These are phyloP conservation scores for Hirundichthys speculiger DNA, from an alignment of 2,113 vertebrate genomes.

Conservation along the genomic window DNA sequence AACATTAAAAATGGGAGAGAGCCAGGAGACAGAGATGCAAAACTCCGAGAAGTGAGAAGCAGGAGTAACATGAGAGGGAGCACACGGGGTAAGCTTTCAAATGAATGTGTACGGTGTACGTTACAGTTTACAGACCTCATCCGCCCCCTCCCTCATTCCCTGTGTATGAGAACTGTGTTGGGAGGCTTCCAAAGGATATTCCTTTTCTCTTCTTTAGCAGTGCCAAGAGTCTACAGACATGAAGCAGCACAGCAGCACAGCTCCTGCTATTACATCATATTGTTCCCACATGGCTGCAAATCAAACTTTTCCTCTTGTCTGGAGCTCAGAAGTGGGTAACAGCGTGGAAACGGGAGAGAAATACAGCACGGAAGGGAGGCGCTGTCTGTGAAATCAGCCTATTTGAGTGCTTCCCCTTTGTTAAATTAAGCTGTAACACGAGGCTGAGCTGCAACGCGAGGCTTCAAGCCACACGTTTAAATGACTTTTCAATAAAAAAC, in stretches of 20 bases:
- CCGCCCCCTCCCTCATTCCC: constrained; percentile 2
- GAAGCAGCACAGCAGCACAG: constrained; percentile 58
- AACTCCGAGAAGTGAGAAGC: neutral
- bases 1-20: neutral
- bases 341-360: constrained; percentile 16
- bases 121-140: constrained; percentile 42
- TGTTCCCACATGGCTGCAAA: constrained; percentile 43
- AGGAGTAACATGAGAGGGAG: constrained; percentile 30
- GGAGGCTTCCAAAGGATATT: constrained; percentile 63
- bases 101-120: constrained; percentile 52
- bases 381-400: constrained; percentile 19
- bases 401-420: constrained; percentile 16
- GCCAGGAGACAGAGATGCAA: constrained; percentile 3
- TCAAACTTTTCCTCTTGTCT: constrained; percentile 47
- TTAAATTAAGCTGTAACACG: constrained; percentile 7
- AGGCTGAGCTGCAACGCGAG: neutral
- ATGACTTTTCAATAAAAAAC: neutral
- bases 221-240: constrained; percentile 62
- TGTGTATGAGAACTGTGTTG: constrained; percentile 52
- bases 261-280: constrained; percentile 66
- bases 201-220: constrained; percentile 55
- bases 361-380: constrained; percentile 1
- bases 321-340: constrained; percentile 5
- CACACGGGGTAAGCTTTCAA: constrained; percentile 19
- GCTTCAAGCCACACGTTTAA: neutral